A percentile compares a stretch with the other conserved stretches of the same genome.
These are phyloP conservation scores for Zelleria hepariella DNA, from an alignment of 2,888 invertebrate genomes.

Conservation along the genomic window DNA sequence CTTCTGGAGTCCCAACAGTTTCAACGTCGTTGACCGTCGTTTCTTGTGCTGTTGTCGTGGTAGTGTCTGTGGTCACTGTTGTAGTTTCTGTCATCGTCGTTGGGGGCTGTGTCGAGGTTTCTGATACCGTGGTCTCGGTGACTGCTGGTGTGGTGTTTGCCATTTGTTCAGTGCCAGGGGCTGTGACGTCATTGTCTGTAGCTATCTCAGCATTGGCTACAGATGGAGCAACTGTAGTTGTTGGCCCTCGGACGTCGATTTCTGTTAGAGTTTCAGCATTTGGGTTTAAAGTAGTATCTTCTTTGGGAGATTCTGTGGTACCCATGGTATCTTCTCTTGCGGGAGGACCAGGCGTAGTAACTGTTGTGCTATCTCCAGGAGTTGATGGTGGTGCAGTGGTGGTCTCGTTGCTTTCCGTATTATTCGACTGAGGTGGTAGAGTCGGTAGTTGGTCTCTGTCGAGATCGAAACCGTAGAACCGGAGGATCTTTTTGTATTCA, in stretches of 20 bases:
- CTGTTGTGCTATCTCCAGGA: slow-evolving; percentile 23
- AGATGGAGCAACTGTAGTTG: slow-evolving; percentile 23
- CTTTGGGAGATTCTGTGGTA: slow-evolving; percentile 26
- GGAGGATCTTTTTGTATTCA: slow-evolving; percentile 80
- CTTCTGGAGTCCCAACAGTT: not conserved
- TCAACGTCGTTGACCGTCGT: not conserved
- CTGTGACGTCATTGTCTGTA: slow-evolving; percentile 11
- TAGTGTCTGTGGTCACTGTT: slow-evolving; percentile 14
- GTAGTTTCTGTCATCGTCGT: slow-evolving; percentile 14
- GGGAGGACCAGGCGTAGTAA: slow-evolving; percentile 18
- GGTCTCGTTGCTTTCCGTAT: slow-evolving; percentile 23
- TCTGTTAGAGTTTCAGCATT: slow-evolving; percentile 40
- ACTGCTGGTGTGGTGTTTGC: not conserved
- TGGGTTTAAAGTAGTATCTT: slow-evolving; percentile 42
- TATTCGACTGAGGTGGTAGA: slow-evolving; percentile 27
- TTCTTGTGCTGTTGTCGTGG: not conserved
- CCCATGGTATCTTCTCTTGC: slow-evolving; percentile 19
- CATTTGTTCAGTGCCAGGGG: slow-evolving; percentile 4
- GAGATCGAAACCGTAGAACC: slow-evolving; percentile 87
- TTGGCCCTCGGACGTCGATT: slow-evolving; percentile 28
- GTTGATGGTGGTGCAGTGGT: slow-evolving; percentile 16
- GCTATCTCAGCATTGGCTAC: slow-evolving; percentile 36
- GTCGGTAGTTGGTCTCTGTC: slow-evolving; percentile 56
- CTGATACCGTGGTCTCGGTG: slow-evolving; percentile 11
- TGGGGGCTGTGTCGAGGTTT: slow-evolving; percentile 10